Evolutionary conservation across 2,113 vertebrate species (phyloP), one percentile per base, ranked within the genome.

Genomic region (Sorex araneus): DNA sequence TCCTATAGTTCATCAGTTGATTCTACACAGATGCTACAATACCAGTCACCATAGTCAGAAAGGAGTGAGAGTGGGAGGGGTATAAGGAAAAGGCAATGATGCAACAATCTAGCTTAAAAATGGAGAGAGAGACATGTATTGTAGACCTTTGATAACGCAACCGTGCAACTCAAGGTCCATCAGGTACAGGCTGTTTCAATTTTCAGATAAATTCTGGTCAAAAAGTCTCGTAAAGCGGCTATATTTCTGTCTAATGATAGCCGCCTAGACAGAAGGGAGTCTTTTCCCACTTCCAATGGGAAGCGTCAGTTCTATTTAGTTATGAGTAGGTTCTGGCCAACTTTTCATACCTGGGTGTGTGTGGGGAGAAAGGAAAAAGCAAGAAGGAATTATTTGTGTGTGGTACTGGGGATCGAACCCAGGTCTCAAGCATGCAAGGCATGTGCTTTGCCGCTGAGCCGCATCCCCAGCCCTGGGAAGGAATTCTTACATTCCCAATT

Each of bases 161-260:
- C 66, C n/a, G 32, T 12, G 74, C 9, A 60, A n/a, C 71, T 45
- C 16, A 36, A 63, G 57, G 23, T 57, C 34, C 57, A 77, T 8
- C 30, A 82, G 32, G 28, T 71, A n/a, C 34, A 4, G 75, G 43
- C 30, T 85, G 36, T 78, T 89, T 57, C 3, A 34, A 5, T 8
- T 60, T 40, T 64, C 47, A 34, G 60, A 60, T n/a, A 77, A 86
- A 47, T 28, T 67, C 23, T 21, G 64, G 45, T 47, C 73, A 30
- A 54, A 71, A 84, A 64, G 50, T 73, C 54, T 64, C 78, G 76
- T 75, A 76, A 76, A 84, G 23, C 67, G 57, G 50, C 16, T 89
- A 32, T 84, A 63, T 73, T 7, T 79, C 4, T 36, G 50, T 16
- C 73, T 27, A 6, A 15, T 23, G n/a, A 43, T 15, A 36, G 76